Percentiles rank a stretch among this genome's conserved stretches.
Evolutionary conservation across 2,113 vertebrate genomes (phyloP).

Genomic region (Centropus bengalensis): DNA sequence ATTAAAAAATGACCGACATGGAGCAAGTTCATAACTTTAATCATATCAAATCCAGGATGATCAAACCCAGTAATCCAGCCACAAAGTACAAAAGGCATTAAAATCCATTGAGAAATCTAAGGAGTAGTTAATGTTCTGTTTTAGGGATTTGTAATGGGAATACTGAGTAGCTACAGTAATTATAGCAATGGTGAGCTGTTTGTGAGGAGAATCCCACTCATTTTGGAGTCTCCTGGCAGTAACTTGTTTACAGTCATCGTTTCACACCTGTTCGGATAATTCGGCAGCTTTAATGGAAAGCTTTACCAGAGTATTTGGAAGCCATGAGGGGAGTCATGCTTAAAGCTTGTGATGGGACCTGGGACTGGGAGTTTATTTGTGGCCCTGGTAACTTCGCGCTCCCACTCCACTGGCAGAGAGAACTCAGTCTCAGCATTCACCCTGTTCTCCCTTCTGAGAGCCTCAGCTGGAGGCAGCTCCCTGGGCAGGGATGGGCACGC

Average conservation of each 20-base stretch:
- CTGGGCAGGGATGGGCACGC: neutral
- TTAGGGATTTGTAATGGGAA: neutral
- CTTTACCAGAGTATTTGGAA: neutral
- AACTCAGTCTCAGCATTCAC: neutral
- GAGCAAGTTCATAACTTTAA: neutral
- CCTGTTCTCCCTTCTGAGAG: neutral
- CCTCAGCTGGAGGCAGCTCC: neutral
- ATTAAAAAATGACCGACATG: neutral
- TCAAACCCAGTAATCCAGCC: neutral
- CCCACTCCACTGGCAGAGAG: neutral
- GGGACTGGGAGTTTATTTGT: neutral
- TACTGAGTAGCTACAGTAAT: neutral
- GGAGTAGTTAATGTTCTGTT: neutral
- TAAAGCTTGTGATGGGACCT: neutral
- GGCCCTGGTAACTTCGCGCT: neutral
- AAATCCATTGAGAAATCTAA: neutral
- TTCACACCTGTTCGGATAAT: neutral
- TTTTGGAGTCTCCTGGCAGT: neutral
- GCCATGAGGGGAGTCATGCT: neutral
- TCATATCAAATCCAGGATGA: neutral
- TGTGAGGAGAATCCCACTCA: neutral
- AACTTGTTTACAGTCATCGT: neutral
- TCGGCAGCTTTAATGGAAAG: neutral
- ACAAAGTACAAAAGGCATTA: neutral
- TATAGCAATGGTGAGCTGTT: neutral